Conservation (phyloP, 2,797 vertebrate species). For the Decapterus maruadsi region DNA sequence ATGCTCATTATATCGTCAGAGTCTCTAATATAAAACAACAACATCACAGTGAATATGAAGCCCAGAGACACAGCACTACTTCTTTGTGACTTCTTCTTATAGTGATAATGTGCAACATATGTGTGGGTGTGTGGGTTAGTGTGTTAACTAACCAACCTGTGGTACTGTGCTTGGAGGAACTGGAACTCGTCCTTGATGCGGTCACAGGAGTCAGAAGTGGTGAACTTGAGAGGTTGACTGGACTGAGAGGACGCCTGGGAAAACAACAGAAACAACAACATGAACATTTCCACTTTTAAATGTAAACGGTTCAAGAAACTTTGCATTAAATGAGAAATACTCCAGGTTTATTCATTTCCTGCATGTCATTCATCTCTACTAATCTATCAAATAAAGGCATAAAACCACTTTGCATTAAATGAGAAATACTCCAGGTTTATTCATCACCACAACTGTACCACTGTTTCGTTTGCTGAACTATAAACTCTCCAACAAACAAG, state of each 20-base stretch:
- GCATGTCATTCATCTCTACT: no score
- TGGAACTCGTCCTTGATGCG: constrained; percentile 99
- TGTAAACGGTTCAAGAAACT: neutral
- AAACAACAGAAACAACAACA: constrained; percentile 15
- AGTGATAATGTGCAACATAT: neutral
- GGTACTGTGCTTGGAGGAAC: constrained; percentile 97
- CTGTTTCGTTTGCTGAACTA: neutral
- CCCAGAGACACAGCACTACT: neutral
- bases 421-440: neutral
- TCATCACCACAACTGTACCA: no score
- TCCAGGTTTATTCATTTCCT: neutral
- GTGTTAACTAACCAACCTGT: constrained; percentile 85
- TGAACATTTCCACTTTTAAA: neutral
- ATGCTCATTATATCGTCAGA: no score
- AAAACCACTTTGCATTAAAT: neutral
- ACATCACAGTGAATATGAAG: neutral
- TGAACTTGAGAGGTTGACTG: constrained; percentile 96
- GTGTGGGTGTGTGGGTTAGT: no score
- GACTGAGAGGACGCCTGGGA: constrained; percentile 94
- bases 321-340: neutral
- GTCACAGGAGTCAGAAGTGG: constrained; percentile 97
- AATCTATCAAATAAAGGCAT: no score
- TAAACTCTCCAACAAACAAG: neutral
- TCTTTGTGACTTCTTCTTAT: neutral
- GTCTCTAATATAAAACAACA: no score